Evolutionary conservation across 2,797 vertebrate genomes (phyloP).

Genomic region (Xenopus petersii): DNA sequence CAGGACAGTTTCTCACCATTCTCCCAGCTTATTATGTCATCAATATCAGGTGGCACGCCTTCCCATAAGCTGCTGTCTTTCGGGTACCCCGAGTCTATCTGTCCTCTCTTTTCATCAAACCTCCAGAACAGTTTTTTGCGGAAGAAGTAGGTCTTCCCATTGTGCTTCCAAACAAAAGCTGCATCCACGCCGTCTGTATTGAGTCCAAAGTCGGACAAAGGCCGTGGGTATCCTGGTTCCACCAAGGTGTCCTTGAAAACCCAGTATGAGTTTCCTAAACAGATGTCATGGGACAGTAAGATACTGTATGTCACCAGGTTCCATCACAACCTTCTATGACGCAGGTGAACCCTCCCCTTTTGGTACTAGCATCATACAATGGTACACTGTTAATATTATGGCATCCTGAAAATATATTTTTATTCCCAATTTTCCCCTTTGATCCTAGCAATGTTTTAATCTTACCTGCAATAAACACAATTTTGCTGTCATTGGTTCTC

Average conservation of each 20-base stretch:
- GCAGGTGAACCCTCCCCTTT: too few species aligned
- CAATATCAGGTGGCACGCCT: conserved; percentile 70
- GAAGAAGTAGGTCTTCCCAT: conserved; percentile 85
- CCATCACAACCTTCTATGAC: too few species aligned
- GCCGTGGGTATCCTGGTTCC: conserved; percentile 67
- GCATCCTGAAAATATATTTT: too few species aligned
- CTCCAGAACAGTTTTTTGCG: conserved; percentile 76
- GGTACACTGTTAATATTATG: too few species aligned
- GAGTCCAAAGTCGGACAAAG: conserved; percentile 73
- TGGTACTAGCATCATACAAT: too few species aligned
- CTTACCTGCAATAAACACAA: conserved; percentile 82
- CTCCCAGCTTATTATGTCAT: conserved; percentile 78
- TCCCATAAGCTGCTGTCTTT: conserved; percentile 69
- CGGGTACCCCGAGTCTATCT: conserved; percentile 69
- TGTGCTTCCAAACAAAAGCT: conserved; percentile 82
- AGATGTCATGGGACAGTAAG: background rate
- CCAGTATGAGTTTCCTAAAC: conserved; percentile 76
- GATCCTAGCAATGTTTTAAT: too few species aligned
- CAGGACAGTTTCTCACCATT: conserved; percentile 61
- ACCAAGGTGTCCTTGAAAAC: conserved; percentile 73
- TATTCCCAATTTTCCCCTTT: too few species aligned
- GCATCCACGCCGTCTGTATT: conserved; percentile 66
- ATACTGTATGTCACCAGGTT: too few species aligned
- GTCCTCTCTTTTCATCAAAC: conserved; percentile 66
- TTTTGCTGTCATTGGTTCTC: conserved; percentile 69